Evolutionary conservation across 2,797 vertebrate species (phyloP), one percentile per base, ranked within the genome.

Genomic region (Cuculus canorus): DNA sequence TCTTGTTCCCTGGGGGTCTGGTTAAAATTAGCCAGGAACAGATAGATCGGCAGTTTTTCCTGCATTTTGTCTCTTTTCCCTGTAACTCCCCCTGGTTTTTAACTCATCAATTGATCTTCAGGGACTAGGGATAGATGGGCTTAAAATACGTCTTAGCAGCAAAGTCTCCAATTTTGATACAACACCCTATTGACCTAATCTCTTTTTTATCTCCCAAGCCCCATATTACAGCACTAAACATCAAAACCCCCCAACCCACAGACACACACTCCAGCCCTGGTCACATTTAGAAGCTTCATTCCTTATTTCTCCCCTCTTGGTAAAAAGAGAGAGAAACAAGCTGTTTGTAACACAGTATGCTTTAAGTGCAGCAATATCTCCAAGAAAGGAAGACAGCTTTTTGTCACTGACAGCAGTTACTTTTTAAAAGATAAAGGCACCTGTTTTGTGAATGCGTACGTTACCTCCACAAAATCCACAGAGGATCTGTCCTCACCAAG

Each of bases 391-490:
- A 32, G 37, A 39, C 28, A 88, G 80, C 27, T 73, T 91, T 90
- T 70, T 88, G 61, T 59, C 79, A 83, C 70, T 52, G 66, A 52
- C 60, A 85, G 81, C 52, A 70, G 10, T 65, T 89, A 37, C 52
- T 80, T 15, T 41, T 68, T 77, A 13, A 90, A 88, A 89, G 45
- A 73, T 13, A 86, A 95, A 96, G 80, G 75, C 91, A 94, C 86
- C 86, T 93, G 73, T 61, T 94, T 14, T 30, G 71, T 28, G 75
- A 68, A 45, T 82, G 66, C 35, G 4, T 64, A 94, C 56, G 33
- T 52, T 96, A 95, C 91, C 96, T 96, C 90, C 84, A 52, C 80
- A 70, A 89, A 89, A 70, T 21, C 88, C 50, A 63, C 88, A 95
- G 72, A 56, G 64, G 78, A 86, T 72, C 84, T 95, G 64, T 89